Base-by-base conservation (phyloP, 2,888 invertebrate genomes). In the Antheraea yamamai region DNA sequence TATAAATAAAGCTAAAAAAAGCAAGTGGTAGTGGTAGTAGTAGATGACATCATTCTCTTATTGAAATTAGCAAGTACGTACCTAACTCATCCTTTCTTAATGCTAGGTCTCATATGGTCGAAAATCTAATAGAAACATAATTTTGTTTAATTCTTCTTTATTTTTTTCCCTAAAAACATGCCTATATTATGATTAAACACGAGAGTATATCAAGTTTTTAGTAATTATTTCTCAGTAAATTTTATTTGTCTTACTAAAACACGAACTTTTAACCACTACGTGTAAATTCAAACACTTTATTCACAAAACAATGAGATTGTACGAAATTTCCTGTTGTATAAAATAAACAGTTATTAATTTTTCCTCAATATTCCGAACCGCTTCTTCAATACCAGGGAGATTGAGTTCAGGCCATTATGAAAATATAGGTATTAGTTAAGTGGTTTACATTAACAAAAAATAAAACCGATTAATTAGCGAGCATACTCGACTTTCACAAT, bases 401-500 rank as follows among this genome's bases (percentile, higher is more conserved):
- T 23, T 39, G 70, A 70, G 70, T 70, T 70, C 70, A 39, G 10
- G 10, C 30, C 58, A 70, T 23, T 39, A 58, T 16, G 30, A 73
- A 76, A 74, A 74, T 74, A 72, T 72, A 52, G 20, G 64, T 58
- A 58, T 72, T 72, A 68, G 51, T 66, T 35, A 76, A 39, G 70
- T 72, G 66, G 64, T 68, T 52, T 68, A 70, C 58, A 75, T 39
- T 51, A 73, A 58, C 68, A 68, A 72, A 58, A 74, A 72, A 72
- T 77, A 78, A 80, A 80, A 78, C 78, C 75, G 75, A 81, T 82
- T 83, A 82, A 85, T 85, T 82, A 80, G 79, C 77, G 75, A 80
- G 77, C 76, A 78, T 81, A 76, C 77, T 79, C 77, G 76, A 89
- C 91, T 92, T 92, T 92, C 92, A 89, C 89, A 88, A 88, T 87